Evolutionary conservation across 2,113 vertebrate species (phyloP).

Genomic region (Xerus inauris): DNA sequence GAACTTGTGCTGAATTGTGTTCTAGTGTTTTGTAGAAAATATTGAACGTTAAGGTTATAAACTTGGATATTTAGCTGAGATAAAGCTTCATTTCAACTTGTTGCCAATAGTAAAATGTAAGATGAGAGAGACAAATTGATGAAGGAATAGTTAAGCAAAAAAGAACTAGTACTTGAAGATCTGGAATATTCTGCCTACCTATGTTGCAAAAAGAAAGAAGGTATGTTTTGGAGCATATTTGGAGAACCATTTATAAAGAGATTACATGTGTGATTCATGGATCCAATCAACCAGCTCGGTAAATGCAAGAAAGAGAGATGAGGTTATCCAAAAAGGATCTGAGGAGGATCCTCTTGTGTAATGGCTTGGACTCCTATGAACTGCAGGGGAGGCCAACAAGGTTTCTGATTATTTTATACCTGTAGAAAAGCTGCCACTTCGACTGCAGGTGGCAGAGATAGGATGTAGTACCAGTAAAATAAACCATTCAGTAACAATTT

Average conservation of each 20-base stretch:
- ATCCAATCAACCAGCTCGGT: background rate
- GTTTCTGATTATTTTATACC: background rate
- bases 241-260: background rate
- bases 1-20: background rate
- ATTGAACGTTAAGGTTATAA: background rate
- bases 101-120: background rate
- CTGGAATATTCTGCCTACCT: background rate
- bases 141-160: slow-evolving; percentile 13
- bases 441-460: background rate
- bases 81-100: background rate
- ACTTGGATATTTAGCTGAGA: background rate
- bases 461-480: background rate
- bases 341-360: background rate
- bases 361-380: background rate
- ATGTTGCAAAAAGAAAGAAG: background rate
- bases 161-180: background rate
- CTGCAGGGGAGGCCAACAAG: background rate
- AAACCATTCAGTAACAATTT: background rate
- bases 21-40: background rate
- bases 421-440: background rate
- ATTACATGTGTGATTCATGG: background rate
- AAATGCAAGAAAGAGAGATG: background rate
- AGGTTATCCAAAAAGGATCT: background rate
- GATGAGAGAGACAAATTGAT: background rate
- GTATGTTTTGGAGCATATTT: background rate